These are phyloP conservation scores for Cheilosia pagana DNA, from an alignment of 2,888 invertebrate genomes.

Conservation along the genomic window DNA sequence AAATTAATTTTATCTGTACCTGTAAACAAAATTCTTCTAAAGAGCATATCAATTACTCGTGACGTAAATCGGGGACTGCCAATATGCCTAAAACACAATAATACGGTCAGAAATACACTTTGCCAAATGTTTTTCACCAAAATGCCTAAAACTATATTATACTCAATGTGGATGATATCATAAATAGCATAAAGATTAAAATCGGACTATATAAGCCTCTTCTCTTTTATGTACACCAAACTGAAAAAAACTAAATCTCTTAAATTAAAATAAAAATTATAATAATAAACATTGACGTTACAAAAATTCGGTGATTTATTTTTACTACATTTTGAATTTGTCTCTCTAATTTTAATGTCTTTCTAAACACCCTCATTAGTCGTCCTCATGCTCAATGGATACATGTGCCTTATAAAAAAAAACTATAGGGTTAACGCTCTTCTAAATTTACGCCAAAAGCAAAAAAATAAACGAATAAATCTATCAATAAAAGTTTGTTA, in stretches of 20 bases:
- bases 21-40: neutral
- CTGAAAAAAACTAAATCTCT: neutral
- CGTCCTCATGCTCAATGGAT: neutral
- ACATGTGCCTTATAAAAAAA: conserved; percentile 16
- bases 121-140: neutral
- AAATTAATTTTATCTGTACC: neutral
- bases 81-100: neutral
- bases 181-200: conserved; percentile 26
- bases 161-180: conserved; percentile 50
- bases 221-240: neutral
- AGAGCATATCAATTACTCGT: neutral
- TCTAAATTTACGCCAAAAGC: conserved; percentile 1
- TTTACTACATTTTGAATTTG: conserved; percentile 9
- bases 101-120: neutral
- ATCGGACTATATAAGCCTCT: conserved; percentile 26
- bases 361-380: conserved; percentile 11
- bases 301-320: conserved; percentile 15
- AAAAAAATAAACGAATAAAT: conserved; percentile 44
- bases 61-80: conserved; percentile 32
- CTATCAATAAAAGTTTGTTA: conserved; percentile 33
- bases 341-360: conserved; percentile 22
- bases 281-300: conserved; percentile 1
- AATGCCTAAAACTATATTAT: conserved; percentile 28
- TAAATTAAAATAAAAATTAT: neutral
- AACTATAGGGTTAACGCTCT: conserved; percentile 57